Percentiles rank a stretch among this genome's conserved stretches.
Conservation (phyloP, 1,140 invertebrate genomes). For the Bombus confusus region DNA sequence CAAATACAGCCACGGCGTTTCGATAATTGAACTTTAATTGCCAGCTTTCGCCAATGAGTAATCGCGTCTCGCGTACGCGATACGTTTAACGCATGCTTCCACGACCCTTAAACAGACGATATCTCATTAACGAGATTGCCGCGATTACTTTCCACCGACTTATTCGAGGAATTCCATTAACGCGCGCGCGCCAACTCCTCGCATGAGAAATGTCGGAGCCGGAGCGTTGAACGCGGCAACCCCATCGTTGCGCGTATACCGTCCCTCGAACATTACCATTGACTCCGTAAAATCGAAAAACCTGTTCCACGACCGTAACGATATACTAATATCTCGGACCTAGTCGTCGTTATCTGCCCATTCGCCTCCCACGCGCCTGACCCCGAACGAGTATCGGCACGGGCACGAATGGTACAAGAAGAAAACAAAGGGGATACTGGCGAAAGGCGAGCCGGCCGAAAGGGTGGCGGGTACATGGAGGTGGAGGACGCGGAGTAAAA, state of each 20-base stretch:
- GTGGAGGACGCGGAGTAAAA: neutral
- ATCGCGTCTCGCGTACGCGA: slow-evolving; percentile 9
- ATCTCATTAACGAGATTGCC: slow-evolving; percentile 34
- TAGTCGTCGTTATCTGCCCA: slow-evolving; percentile 54
- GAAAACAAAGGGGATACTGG: neutral
- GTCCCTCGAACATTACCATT: slow-evolving; percentile 14
- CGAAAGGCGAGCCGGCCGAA: neutral
- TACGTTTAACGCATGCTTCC: neutral
- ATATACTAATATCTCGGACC: slow-evolving; percentile 45
- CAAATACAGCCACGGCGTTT: neutral
- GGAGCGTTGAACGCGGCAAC: neutral
- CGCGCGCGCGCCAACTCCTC: neutral
- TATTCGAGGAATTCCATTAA: slow-evolving; percentile 43
- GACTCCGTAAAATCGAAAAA: slow-evolving; percentile 50
- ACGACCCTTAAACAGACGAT: neutral
- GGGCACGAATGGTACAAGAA: neutral
- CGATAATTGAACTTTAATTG: slow-evolving; percentile 51
- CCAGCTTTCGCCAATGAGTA: neutral
- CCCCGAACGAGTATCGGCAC: slow-evolving; percentile 24
- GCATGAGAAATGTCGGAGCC: neutral
- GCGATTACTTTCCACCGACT: slow-evolving; percentile 25
- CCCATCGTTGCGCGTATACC: too few species aligned
- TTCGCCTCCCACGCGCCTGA: slow-evolving; percentile 35
- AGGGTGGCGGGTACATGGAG: too few species aligned
- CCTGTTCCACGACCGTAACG: slow-evolving; percentile 34